Evolutionary conservation across 2,888 invertebrate genomes (phyloP).

Genomic region (Hypolimnas misippus): DNA sequence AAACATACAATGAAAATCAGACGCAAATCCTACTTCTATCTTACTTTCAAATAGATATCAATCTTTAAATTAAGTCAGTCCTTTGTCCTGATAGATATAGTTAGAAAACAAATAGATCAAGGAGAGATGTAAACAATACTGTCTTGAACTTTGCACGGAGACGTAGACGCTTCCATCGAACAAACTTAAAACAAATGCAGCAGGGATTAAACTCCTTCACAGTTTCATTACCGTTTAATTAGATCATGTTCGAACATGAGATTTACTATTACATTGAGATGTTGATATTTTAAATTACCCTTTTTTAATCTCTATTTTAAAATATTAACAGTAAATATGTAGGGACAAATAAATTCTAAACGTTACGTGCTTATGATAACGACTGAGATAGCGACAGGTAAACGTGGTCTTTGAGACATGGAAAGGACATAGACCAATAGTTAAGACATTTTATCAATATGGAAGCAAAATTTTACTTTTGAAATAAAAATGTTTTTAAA

Average conservation of each 20-base stretch:
- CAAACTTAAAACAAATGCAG: background rate
- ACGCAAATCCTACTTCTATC: background rate
- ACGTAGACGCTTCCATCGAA: background rate
- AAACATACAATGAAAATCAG: background rate
- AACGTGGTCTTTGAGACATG: no score
- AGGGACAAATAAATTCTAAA: no score
- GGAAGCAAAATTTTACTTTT: no score
- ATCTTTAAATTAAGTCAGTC: background rate
- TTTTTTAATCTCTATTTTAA: no score
- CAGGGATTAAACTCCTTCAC: background rate
- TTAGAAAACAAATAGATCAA: conserved; percentile 1
- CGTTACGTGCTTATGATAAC: no score
- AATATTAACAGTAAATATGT: no score
- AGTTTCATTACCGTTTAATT: background rate
- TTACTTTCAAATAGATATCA: background rate
- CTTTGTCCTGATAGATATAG: background rate
- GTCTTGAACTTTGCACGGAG: background rate
- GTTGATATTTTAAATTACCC: no score
- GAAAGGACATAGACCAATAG: no score
- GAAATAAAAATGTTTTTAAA: no score
- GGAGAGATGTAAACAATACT: background rate
- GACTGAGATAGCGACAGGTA: no score
- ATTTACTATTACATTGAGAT: background rate
- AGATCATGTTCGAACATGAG: background rate
- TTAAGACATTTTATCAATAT: no score